Conservation (phyloP, 2,113 vertebrate species). For the Chaetura pelagica region DNA sequence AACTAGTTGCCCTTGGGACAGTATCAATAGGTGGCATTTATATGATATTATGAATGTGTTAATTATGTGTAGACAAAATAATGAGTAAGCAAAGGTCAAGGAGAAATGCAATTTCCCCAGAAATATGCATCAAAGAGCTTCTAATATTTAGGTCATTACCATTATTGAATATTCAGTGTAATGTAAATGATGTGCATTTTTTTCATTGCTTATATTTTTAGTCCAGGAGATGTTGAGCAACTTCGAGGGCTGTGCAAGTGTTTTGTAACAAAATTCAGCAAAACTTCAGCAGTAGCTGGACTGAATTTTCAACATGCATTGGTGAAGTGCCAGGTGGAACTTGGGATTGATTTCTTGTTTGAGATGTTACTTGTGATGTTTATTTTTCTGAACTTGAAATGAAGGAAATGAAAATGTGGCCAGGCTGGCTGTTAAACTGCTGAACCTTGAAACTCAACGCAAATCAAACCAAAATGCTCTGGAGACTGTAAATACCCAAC, state of each 20-base stretch:
- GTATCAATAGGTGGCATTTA: slow-evolving; percentile 60
- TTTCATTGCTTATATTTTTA: not conserved
- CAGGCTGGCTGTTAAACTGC: not conserved
- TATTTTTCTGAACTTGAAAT: not conserved
- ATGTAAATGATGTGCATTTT: slow-evolving; percentile 7
- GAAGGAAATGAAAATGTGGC: not conserved
- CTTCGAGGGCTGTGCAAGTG: not conserved
- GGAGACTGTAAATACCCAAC: not conserved
- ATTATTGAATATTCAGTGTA: slow-evolving; percentile 49
- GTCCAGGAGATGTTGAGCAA: not conserved
- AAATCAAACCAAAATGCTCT: slow-evolving; percentile 19
- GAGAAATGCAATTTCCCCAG: slow-evolving; percentile 36
- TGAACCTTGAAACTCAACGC: slow-evolving; percentile 23
- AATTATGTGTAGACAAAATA: slow-evolving; percentile 61
- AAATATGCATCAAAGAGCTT: slow-evolving; percentile 25
- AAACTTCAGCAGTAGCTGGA: not conserved
- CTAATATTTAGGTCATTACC: slow-evolving; percentile 38
- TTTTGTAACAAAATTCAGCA: not conserved
- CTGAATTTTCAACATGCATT: not conserved
- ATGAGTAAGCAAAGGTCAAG: slow-evolving; percentile 70
- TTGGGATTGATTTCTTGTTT: slow-evolving; percentile 20
- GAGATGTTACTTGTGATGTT: not conserved
- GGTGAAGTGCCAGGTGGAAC: slow-evolving; percentile 10
- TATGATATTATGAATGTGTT: slow-evolving; percentile 59
- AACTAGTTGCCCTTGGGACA: slow-evolving; percentile 60